Conservation (phyloP, 2,113 vertebrate species). For the Pholis gunnellus region DNA sequence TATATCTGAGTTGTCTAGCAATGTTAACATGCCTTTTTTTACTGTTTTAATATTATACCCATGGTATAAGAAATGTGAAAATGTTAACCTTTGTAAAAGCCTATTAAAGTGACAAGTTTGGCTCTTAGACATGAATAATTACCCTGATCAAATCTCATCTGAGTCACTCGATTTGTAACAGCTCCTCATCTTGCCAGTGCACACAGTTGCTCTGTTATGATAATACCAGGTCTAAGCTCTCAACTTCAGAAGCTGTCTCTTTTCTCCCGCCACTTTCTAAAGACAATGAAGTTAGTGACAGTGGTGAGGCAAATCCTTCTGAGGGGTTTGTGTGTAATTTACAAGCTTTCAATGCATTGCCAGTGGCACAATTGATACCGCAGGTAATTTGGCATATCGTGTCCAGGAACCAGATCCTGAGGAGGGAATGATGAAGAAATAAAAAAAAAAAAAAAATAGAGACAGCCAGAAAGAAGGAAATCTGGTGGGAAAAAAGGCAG, state of each 20-base stretch:
- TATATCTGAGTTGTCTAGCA: slow-evolving; percentile 30
- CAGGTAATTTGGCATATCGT: slow-evolving; percentile 86
- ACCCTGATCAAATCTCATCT: slow-evolving; percentile 75
- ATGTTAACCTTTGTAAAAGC: slow-evolving; percentile 54
- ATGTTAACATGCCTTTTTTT: slow-evolving; percentile 50
- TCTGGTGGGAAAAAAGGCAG: slow-evolving; percentile 88
- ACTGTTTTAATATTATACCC: slow-evolving; percentile 35
- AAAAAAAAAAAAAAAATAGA: slow-evolving; percentile 67
- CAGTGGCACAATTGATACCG: slow-evolving; percentile 82
- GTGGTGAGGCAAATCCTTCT: slow-evolving; percentile 79
- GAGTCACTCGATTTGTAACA: slow-evolving; percentile 73
- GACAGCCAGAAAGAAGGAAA: slow-evolving; percentile 60
- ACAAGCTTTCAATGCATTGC: slow-evolving; percentile 80
- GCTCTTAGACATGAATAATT: slow-evolving; percentile 72
- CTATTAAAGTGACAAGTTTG: slow-evolving; percentile 60
- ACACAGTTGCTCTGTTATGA: slow-evolving; percentile 77
- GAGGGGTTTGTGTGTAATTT: slow-evolving; percentile 79
- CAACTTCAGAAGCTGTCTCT: slow-evolving; percentile 80
- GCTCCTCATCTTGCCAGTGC: slow-evolving; percentile 78
- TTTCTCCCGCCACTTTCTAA: slow-evolving; percentile 81
- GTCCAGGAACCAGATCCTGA: slow-evolving; percentile 86
- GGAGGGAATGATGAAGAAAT: slow-evolving; percentile 83
- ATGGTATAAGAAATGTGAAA: slow-evolving; percentile 21
- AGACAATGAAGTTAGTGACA: slow-evolving; percentile 81
- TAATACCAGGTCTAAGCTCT: slow-evolving; percentile 78